These are phyloP conservation scores for Mesembrinibis cayennensis DNA, from an alignment of 2,113 vertebrate species.

Conservation along the genomic window DNA sequence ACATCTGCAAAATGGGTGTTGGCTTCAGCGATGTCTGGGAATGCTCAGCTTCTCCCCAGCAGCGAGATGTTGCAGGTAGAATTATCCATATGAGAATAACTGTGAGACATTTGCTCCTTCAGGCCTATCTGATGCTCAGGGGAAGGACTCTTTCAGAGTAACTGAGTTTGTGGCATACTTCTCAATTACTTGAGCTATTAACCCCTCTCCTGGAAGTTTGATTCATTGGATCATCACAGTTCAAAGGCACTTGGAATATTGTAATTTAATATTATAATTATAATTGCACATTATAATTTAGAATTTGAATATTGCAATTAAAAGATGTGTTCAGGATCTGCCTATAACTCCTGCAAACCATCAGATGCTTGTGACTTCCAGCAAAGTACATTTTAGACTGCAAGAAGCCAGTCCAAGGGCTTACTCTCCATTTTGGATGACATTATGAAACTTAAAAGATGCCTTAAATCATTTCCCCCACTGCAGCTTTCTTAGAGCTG, in stretches of 20 bases:
- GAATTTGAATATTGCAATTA: constrained; percentile 5
- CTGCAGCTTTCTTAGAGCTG: neutral
- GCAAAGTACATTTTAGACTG: constrained; percentile 14
- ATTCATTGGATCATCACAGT: neutral
- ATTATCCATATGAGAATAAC: neutral
- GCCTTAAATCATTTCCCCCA: neutral
- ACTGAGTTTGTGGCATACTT: neutral
- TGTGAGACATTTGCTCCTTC: neutral
- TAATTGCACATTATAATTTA: neutral
- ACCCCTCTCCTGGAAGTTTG: neutral
- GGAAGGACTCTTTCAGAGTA: neutral
- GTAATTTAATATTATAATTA: constrained; percentile 23
- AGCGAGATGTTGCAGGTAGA: neutral
- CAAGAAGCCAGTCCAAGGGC: constrained; percentile 12
- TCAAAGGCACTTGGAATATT: constrained; percentile 37
- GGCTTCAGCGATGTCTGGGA: neutral
- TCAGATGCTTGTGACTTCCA: neutral
- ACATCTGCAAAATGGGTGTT: neutral
- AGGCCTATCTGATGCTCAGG: neutral
- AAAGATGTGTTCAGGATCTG: neutral
- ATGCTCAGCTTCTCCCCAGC: neutral
- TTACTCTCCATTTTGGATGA: constrained; percentile 26
- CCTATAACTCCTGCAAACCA: constrained; percentile 16
- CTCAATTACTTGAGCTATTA: constrained; percentile 2
- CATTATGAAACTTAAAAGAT: constrained; percentile 28